These are phyloP conservation scores for Achroia grisella DNA, from an alignment of 1,140 invertebrate species.

Conservation along the genomic window DNA sequence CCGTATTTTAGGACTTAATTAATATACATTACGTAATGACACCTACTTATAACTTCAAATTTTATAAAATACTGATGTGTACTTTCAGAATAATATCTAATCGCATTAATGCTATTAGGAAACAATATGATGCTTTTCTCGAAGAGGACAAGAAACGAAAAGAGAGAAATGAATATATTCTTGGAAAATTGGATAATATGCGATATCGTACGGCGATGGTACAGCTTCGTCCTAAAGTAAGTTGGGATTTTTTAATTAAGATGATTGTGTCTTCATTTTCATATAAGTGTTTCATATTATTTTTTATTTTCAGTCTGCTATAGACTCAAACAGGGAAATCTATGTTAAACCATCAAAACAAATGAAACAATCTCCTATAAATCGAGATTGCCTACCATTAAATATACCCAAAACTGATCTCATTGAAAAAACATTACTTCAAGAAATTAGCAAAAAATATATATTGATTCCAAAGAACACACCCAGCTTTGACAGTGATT, in stretches of 20 bases:
- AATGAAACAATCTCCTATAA: neutral
- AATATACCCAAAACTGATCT: conserved; percentile 2
- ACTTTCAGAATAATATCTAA: conserved; percentile 48
- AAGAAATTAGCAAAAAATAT: conserved; percentile 55
- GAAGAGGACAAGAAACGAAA: conserved; percentile 62
- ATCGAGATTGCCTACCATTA: neutral
- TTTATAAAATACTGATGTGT: conserved; percentile 2
- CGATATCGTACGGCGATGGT: conserved; percentile 27
- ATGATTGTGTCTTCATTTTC: no score
- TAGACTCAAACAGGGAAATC: no score
- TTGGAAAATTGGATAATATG: conserved; percentile 53
- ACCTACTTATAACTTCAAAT: no score
- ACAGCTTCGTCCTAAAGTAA: conserved; percentile 23
- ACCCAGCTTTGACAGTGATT: conserved; percentile 7
- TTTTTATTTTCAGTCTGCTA: conserved; percentile 2
- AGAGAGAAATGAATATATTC: conserved; percentile 56
- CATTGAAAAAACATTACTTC: conserved; percentile 32
- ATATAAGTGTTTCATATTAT: neutral
- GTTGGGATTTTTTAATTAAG: conserved; percentile 2
- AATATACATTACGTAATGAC: no score
- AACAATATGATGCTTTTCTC: conserved; percentile 58
- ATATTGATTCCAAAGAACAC: conserved; percentile 54
- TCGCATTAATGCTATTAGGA: conserved; percentile 51
- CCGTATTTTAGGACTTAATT: no score
- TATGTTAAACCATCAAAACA: neutral